A percentile compares a stretch with the other conserved stretches of the same genome.
These are phyloP conservation scores for Harpalus rufipes DNA, from an alignment of 2,888 invertebrate genomes.

Conservation along the genomic window DNA sequence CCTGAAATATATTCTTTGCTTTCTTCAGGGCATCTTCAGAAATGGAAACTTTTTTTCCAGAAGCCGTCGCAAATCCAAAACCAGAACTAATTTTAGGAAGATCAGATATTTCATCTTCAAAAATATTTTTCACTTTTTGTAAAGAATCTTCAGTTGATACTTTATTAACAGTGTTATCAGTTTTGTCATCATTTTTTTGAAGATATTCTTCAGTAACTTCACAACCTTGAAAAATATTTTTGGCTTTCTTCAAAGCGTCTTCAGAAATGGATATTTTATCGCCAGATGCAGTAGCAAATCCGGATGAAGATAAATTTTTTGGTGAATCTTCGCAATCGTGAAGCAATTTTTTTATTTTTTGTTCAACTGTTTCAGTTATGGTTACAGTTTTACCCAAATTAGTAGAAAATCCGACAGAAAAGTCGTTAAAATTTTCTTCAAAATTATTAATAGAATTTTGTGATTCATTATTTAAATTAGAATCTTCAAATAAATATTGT, in stretches of 20 bases:
- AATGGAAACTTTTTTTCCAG: constrained; percentile 73
- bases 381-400: neutral
- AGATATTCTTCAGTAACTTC: constrained; percentile 44
- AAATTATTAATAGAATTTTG: too few species aligned
- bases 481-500: too few species aligned
- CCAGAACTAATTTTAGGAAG: constrained; percentile 72
- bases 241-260: constrained; percentile 74
- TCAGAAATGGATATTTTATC: constrained; percentile 75
- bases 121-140: constrained; percentile 73
- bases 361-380: neutral
- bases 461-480: too few species aligned
- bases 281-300: constrained; percentile 75
- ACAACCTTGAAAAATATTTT: constrained; percentile 72
- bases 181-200: constrained; percentile 7
- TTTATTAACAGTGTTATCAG: constrained; percentile 74
- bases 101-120: constrained; percentile 66
- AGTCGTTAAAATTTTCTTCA: too few species aligned
- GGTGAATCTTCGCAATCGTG: constrained; percentile 67
- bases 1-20: constrained; percentile 73
- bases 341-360: constrained; percentile 73
- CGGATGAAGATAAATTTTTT: constrained; percentile 72
- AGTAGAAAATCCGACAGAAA: neutral
- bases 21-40: constrained; percentile 76
- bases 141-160: constrained; percentile 74
- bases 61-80: constrained; percentile 74